Evolutionary conservation across 1,140 invertebrate species (phyloP).

Genomic region (Conus ventricosus): DNA sequence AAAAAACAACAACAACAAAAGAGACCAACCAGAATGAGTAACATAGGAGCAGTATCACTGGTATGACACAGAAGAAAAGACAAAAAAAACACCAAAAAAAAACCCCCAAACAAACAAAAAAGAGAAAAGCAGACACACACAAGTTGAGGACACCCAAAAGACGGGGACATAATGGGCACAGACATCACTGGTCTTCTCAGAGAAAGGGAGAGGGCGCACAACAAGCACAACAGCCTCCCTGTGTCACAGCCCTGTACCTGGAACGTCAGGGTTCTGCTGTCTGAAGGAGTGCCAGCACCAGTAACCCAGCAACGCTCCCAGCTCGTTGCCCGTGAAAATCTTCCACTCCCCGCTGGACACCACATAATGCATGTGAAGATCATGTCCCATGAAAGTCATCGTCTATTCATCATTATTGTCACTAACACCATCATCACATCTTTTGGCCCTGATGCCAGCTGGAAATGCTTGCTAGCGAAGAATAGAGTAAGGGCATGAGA

Average conservation of each 20-base stretch:
- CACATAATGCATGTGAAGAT: neutral
- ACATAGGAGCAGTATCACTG: too few species aligned
- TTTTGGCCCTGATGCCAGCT: too few species aligned
- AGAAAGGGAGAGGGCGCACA: too few species aligned
- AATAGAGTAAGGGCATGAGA: too few species aligned
- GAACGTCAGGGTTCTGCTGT: slow-evolving; percentile 55
- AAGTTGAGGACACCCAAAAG: neutral
- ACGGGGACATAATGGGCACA: neutral
- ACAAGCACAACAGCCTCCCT: neutral
- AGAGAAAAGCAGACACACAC: neutral
- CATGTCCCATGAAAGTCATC: too few species aligned
- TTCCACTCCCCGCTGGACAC: slow-evolving; percentile 85
- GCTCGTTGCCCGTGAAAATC: slow-evolving; percentile 96
- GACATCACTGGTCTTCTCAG: too few species aligned
- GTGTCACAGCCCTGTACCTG: slow-evolving; percentile 39
- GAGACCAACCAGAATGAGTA: too few species aligned
- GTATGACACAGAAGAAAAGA: too few species aligned
- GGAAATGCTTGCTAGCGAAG: too few species aligned
- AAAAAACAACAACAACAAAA: neutral
- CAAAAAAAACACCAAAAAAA: too few species aligned
- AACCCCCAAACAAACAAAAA: neutral
- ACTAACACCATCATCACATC: too few species aligned
- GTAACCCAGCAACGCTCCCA: slow-evolving; percentile 96
- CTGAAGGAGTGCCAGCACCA: slow-evolving; percentile 85
- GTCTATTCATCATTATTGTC: too few species aligned